A percentile compares a stretch with the other conserved stretches of the same genome.
Evolutionary conservation across 2,113 vertebrate genomes (phyloP).

Genomic region (Circaetus cinerascens): DNA sequence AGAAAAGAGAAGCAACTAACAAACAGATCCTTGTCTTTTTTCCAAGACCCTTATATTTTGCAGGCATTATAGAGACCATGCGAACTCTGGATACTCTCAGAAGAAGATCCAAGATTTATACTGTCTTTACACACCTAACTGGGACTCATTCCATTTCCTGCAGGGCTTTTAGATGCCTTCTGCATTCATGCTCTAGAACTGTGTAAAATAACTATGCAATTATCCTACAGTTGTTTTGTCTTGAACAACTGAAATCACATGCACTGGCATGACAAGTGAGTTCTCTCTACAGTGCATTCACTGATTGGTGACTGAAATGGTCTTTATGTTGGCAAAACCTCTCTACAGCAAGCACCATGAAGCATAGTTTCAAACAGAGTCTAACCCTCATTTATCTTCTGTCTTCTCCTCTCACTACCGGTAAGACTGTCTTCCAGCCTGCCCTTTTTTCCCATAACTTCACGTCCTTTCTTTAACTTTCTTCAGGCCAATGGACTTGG

Average conservation of each 20-base stretch:
- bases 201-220: not conserved
- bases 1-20: not conserved
- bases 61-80: not conserved
- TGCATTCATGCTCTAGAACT: not conserved
- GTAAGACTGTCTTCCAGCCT: not conserved
- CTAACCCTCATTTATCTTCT: not conserved
- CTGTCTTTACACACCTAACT: not conserved
- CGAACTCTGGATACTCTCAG: not conserved
- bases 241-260: not conserved
- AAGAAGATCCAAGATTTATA: not conserved
- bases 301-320: not conserved
- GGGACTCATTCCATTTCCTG: not conserved
- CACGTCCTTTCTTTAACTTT: not conserved
- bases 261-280: not conserved
- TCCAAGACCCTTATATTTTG: not conserved
- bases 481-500: not conserved
- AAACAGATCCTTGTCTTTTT: not conserved
- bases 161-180: not conserved
- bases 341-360: not conserved
- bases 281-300: not conserved
- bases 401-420: not conserved
- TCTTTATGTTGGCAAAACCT: not conserved
- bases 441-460: not conserved
- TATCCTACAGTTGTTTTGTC: not conserved
- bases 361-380: not conserved